These are phyloP conservation scores for Leucopsar rothschildi DNA, from an alignment of 2,113 vertebrate species.

Conservation along the genomic window DNA sequence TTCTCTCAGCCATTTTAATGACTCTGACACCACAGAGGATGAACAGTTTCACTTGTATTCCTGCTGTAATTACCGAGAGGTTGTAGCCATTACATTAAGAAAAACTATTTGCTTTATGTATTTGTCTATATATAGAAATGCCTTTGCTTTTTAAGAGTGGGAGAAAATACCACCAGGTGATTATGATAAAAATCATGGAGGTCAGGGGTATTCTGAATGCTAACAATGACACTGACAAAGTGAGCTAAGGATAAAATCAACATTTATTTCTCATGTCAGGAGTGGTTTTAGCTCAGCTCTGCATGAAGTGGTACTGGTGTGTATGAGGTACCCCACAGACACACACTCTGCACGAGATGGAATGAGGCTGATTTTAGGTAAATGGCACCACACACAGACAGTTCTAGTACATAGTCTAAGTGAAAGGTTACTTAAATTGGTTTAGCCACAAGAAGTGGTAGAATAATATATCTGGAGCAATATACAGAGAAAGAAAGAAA, in stretches of 20 bases:
- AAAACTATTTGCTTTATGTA: neutral
- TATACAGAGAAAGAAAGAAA: neutral
- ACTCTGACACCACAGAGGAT: neutral
- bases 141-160: neutral
- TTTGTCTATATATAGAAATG: neutral
- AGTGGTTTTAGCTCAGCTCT: neutral
- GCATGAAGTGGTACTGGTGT: neutral
- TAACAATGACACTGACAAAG: neutral
- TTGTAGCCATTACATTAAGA: neutral
- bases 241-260: neutral
- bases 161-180: neutral
- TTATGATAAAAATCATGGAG: neutral
- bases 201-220: neutral
- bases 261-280: neutral
- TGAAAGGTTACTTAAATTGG: neutral
- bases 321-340: neutral
- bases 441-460: neutral
- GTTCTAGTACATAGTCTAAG: neutral
- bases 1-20: neutral
- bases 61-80: neutral
- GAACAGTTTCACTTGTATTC: neutral
- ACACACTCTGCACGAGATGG: neutral
- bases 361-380: neutral
- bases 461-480: neutral
- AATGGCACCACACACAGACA: neutral